These are phyloP conservation scores for Synergus itoensis DNA, from an alignment of 2,888 invertebrate species.

Conservation along the genomic window DNA sequence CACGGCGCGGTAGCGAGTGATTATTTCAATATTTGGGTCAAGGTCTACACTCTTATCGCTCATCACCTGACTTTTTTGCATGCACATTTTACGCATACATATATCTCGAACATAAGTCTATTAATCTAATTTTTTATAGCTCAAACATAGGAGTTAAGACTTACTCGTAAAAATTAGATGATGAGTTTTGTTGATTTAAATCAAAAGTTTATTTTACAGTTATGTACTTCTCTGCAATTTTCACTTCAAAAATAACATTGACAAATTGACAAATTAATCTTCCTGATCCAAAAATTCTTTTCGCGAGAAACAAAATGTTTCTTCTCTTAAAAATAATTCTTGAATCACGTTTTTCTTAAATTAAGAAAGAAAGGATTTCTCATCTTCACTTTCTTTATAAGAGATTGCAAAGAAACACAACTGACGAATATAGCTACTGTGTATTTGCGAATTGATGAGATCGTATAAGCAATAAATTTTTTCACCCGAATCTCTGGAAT, in stretches of 20 bases:
- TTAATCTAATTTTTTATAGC: not conserved
- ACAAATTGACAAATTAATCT: too few species aligned
- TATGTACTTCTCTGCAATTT: too few species aligned
- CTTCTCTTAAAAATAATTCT: too few species aligned
- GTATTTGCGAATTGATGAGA: not conserved
- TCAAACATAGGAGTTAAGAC: too few species aligned
- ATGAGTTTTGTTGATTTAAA: too few species aligned
- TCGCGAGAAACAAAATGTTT: too few species aligned
- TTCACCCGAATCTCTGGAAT: not conserved
- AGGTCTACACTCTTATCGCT: conserved; percentile 10
- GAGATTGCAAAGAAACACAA: not conserved
- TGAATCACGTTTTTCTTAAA: not conserved
- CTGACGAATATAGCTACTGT: not conserved
- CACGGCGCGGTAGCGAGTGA: not conserved
- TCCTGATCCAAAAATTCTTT: too few species aligned
- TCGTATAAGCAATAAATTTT: conserved; percentile 14
- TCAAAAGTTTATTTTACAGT: too few species aligned
- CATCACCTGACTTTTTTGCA: conserved; percentile 8
- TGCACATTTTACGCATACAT: not conserved
- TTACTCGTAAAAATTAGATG: too few species aligned
- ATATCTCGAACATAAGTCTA: not conserved
- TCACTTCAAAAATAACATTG: too few species aligned
- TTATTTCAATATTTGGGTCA: conserved; percentile 13
- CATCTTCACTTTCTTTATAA: not conserved
- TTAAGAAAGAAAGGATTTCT: not conserved